Conservation (phyloP, 1,140 invertebrate genomes). For the Scaptomyza graminum region DNA sequence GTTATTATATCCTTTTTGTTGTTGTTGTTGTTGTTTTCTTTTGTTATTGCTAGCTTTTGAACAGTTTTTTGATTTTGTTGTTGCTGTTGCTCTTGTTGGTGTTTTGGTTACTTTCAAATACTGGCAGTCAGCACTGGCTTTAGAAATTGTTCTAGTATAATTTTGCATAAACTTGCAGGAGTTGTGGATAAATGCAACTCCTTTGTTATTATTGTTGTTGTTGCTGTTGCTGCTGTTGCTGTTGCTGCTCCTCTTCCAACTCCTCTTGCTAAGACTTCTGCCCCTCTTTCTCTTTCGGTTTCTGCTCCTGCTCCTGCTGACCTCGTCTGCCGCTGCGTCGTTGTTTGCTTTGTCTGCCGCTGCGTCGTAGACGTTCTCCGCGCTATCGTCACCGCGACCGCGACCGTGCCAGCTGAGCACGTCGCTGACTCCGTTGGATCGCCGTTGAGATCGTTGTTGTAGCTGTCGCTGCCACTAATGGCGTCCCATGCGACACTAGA, state of each 20-base stretch:
- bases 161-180: constrained; percentile 44
- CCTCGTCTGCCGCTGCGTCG: constrained; percentile 36
- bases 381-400: constrained; percentile 57
- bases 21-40: background rate
- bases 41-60: too few relatives aligned
- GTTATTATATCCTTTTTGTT: too few relatives aligned
- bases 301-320: constrained; percentile 11
- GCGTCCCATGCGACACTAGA: constrained; percentile 51
- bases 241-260: background rate
- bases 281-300: constrained; percentile 17
- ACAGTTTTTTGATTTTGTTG: background rate
- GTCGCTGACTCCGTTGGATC: constrained; percentile 60
- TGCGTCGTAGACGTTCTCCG: constrained; percentile 52
- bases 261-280: too few relatives aligned
- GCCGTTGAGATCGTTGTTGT: constrained; percentile 72
- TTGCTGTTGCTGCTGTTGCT: constrained; percentile 8
- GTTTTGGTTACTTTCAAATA: constrained; percentile 24
- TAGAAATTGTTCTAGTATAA: constrained; percentile 28
- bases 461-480: constrained; percentile 51
- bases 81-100: background rate
- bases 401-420: constrained; percentile 57
- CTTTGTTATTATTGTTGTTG: constrained; percentile 39
- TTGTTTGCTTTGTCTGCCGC: constrained; percentile 30
- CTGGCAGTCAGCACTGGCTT: constrained; percentile 25
- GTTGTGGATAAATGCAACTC: constrained; percentile 27